Percentiles rank a stretch among this genome's conserved stretches.
Evolutionary conservation across 1,140 invertebrate species (phyloP).

Genomic region (Drosophila miranda): DNA sequence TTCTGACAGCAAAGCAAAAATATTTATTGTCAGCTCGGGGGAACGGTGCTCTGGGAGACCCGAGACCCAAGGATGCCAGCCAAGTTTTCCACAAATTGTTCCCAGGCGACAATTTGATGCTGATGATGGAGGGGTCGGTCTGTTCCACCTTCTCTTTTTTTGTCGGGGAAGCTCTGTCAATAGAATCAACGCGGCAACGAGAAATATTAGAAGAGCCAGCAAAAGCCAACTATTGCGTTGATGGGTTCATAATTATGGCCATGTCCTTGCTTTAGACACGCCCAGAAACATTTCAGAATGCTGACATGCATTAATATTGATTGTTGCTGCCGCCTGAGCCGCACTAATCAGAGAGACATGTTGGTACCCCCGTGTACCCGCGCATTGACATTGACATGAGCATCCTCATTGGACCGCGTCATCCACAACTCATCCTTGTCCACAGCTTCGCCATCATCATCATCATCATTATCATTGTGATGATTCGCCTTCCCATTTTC

Average conservation of each 20-base stretch:
- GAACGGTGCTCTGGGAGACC: conserved; percentile 6
- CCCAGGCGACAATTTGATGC: conserved; percentile 41
- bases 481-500: too few relatives aligned
- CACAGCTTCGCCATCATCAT: conserved; percentile 18
- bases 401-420: conserved; percentile 15
- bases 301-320: conserved; percentile 58
- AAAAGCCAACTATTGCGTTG: conserved; percentile 42
- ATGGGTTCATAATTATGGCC: conserved; percentile 45
- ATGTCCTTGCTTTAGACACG: conserved; percentile 28
- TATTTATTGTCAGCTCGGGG: conserved; percentile 54
- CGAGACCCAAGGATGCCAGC: conserved; percentile 20
- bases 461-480: neutral
- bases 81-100: conserved; percentile 51
- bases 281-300: conserved; percentile 27
- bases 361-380: conserved; percentile 1
- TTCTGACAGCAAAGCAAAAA: conserved; percentile 38
- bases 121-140: conserved; percentile 13
- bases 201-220: conserved; percentile 27
- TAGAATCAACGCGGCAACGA: conserved; percentile 28
- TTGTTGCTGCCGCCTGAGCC: conserved; percentile 49
- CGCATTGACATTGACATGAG: conserved; percentile 43
- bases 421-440: conserved; percentile 34
- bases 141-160: conserved; percentile 4
- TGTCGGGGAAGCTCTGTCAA: conserved; percentile 19
- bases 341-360: conserved; percentile 44